Conservation (phyloP, 2,113 vertebrate genomes). For the Actinemys pallida region DNA sequence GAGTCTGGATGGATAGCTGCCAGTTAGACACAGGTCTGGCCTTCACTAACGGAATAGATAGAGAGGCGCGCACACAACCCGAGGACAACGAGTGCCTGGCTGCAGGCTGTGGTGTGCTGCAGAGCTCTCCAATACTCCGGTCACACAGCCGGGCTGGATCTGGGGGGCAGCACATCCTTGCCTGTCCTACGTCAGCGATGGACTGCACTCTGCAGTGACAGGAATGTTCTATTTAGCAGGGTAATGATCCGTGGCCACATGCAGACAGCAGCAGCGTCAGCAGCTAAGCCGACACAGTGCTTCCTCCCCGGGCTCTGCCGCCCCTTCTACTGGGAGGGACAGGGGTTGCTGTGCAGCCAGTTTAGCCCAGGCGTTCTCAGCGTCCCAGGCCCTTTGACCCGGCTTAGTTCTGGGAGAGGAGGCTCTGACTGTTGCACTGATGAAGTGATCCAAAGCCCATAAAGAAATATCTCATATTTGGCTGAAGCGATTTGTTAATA, state of each 20-base stretch:
- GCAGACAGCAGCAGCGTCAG: background rate
- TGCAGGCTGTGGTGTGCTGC: background rate
- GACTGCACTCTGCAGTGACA: fast-evolving
- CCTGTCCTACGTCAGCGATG: background rate
- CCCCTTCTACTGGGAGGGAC: background rate
- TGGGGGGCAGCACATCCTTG: background rate
- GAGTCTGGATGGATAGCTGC: background rate
- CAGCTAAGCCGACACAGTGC: fast-evolving
- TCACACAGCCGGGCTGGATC: background rate
- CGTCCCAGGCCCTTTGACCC: constrained; percentile 8
- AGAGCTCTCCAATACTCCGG: background rate
- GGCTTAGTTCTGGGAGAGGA: background rate
- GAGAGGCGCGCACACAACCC: background rate
- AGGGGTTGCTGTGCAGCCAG: background rate
- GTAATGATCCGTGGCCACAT: fast-evolving
- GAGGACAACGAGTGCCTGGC: background rate
- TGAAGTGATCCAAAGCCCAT: background rate
- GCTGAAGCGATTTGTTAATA: background rate
- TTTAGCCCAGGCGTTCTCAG: background rate
- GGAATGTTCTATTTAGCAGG: background rate
- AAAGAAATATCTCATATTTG: background rate
- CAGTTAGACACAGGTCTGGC: background rate
- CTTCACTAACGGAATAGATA: background rate
- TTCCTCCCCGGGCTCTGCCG: background rate
- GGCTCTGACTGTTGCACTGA: background rate